These are phyloP conservation scores for Drosophila saltans DNA, from an alignment of 1,140 invertebrate species.

Conservation along the genomic window DNA sequence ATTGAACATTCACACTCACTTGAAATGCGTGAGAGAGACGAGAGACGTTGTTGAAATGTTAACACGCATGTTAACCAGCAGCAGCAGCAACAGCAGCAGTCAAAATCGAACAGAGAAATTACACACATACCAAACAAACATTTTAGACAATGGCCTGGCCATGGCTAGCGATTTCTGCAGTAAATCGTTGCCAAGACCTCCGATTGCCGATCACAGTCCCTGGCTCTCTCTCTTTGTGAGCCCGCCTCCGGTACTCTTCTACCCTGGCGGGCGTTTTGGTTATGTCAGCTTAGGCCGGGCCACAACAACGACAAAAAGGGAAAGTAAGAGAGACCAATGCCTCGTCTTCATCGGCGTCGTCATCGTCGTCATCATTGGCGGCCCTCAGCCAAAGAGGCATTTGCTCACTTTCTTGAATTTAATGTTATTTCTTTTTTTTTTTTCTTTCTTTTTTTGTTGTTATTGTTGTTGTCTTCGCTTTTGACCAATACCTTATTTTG, in stretches of 20 bases:
- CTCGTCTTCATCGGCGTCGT: slow-evolving; percentile 50
- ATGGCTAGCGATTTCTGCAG: slow-evolving; percentile 55
- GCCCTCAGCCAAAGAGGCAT: slow-evolving; percentile 51
- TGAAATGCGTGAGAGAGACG: slow-evolving; percentile 27
- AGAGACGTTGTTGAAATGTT: slow-evolving; percentile 44
- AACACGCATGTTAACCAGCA: slow-evolving; percentile 69
- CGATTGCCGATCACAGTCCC: background rate
- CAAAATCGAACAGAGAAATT: slow-evolving; percentile 56
- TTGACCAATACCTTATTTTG: slow-evolving; percentile 14
- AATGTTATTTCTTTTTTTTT: slow-evolving; percentile 44
- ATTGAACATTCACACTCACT: slow-evolving; percentile 44
- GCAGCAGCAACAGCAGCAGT: slow-evolving; percentile 24
- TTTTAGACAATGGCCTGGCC: slow-evolving; percentile 11
- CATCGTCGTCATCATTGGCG: slow-evolving; percentile 18
- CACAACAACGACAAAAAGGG: slow-evolving; percentile 66
- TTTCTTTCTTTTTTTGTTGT: slow-evolving; percentile 30
- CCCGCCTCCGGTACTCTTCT: slow-evolving; percentile 9
- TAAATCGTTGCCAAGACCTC: slow-evolving; percentile 41
- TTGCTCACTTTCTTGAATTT: slow-evolving; percentile 58
- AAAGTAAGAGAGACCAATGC: slow-evolving; percentile 72
- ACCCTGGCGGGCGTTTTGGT: slow-evolving; percentile 43
- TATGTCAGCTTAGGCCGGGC: slow-evolving; percentile 59
- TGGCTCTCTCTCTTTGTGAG: background rate
- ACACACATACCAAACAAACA: slow-evolving; percentile 22
- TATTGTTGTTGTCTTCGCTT: slow-evolving; percentile 12